Evolutionary conservation across 2,797 vertebrate species (phyloP).

Genomic region (Acanthurus leucopareius): DNA sequence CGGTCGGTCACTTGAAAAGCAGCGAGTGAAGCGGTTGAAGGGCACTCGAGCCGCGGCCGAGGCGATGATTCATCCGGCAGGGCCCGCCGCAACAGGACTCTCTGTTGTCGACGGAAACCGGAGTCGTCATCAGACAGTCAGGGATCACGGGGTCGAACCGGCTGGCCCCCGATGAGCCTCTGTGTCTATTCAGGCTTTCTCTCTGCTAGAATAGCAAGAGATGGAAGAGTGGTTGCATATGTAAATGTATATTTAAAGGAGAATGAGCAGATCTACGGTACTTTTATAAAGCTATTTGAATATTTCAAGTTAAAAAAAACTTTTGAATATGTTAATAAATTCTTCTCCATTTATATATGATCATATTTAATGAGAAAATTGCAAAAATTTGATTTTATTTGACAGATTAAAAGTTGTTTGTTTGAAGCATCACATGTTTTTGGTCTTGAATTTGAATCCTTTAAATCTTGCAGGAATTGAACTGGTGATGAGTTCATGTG

Average conservation of each 20-base stretch:
- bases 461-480: background rate
- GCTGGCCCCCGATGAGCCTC: constrained; percentile 1
- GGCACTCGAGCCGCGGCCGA: constrained; percentile 38
- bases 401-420: background rate
- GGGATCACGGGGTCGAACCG: constrained; percentile 51
- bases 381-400: too few species aligned
- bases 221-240: background rate
- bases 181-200: constrained; percentile 9
- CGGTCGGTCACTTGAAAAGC: constrained; percentile 40
- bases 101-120: constrained; percentile 32
- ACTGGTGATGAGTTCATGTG: background rate
- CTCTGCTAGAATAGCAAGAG: background rate
- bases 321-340: too few species aligned
- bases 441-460: background rate
- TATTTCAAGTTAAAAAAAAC: background rate
- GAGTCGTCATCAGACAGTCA: constrained; percentile 42
- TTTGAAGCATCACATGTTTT: background rate
- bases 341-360: too few species aligned
- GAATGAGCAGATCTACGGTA: background rate
- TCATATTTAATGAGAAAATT: too few species aligned
- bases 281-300: background rate
- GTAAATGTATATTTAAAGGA: background rate
- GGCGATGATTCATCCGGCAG: constrained; percentile 12
- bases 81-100: constrained; percentile 19
- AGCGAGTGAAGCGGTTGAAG: constrained; percentile 39